Evolutionary conservation across 2,888 invertebrate species (phyloP).

Genomic region (Stenotaenia linearis): DNA sequence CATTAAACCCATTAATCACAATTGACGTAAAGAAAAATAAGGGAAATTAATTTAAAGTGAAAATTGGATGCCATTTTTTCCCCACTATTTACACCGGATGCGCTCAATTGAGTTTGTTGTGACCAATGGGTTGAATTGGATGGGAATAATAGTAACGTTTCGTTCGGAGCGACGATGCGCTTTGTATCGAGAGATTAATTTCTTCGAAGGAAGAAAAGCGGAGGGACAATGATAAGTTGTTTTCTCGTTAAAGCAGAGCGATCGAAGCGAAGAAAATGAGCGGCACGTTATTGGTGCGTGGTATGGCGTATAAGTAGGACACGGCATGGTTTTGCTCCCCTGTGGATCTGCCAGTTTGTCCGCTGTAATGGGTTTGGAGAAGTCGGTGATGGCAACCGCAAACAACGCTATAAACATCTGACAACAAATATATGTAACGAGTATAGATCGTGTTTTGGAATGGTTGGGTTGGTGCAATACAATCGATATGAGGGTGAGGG

Average conservation of each 20-base stretch:
- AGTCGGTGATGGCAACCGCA: neutral
- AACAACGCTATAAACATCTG: constrained; percentile 10
- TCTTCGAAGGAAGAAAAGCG: neutral
- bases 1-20: too few relatives aligned
- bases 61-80: neutral
- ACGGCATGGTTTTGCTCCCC: constrained; percentile 2
- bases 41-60: neutral
- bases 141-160: neutral
- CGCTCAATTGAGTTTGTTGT: neutral
- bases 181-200: constrained; percentile 9
- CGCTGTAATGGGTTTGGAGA: neutral
- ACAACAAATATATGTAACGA: constrained; percentile 6
- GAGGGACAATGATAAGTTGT: constrained; percentile 6
- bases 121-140: neutral
- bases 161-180: neutral
- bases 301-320: neutral
- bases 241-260: neutral
- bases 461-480: neutral
- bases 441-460: neutral
- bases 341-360: constrained; percentile 2
- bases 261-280: constrained; percentile 10
- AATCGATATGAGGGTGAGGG: too few relatives aligned
- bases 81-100: neutral
- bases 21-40: too few relatives aligned
- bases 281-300: neutral